phyloP scores from a whole-genome alignment of 2,113 vertebrate species.

The Narcine bancroftii region DNA sequence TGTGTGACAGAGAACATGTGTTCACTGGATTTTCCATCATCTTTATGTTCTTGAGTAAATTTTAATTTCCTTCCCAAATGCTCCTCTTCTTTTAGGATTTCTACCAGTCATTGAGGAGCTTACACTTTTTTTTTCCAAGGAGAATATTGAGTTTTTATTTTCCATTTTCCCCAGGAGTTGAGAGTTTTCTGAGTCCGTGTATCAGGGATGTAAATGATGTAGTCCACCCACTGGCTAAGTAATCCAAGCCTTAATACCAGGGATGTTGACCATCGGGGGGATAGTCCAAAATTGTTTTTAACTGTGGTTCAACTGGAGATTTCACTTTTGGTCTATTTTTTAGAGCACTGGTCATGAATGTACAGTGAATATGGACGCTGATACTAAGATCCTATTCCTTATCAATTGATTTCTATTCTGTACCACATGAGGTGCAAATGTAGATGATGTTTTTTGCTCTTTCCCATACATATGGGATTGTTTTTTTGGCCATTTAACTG shows the following conservation, averaged over 20 bases:
- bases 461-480: not conserved
- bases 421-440: not conserved
- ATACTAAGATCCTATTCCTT: not conserved
- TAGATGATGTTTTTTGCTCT: not conserved
- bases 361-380: not conserved
- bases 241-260: too few relatives aligned
- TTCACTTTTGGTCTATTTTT: not conserved
- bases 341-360: not conserved
- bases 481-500: not conserved
- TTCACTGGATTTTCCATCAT: not conserved
- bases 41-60: not conserved
- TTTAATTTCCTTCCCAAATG: too few relatives aligned
- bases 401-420: not conserved
- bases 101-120: too few relatives aligned
- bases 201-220: too few relatives aligned
- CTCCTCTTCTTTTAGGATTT: too few relatives aligned
- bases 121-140: too few relatives aligned
- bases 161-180: too few relatives aligned
- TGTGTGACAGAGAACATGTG: not conserved
- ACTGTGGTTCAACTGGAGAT: not conserved
- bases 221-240: too few relatives aligned
- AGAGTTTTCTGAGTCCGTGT: too few relatives aligned
- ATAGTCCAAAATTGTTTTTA: not conserved
- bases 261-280: too few relatives aligned
- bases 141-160: too few relatives aligned